Evolutionary conservation across 2,888 invertebrate species (phyloP).

Genomic region (Sinelater perroti): DNA sequence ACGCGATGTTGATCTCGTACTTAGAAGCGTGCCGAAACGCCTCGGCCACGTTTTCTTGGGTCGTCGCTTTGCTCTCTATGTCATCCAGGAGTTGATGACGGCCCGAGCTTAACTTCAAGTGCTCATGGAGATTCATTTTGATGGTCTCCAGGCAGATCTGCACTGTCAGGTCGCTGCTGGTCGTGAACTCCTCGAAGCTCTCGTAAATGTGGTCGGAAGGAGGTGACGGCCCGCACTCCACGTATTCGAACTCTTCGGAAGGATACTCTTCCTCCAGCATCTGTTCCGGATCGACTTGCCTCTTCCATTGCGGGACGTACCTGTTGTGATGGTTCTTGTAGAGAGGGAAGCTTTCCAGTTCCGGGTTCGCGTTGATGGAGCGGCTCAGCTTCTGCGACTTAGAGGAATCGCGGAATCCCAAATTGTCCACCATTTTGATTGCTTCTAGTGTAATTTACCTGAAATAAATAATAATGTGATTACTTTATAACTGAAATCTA

Average conservation of each 20-base stretch:
- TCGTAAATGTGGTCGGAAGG: conserved; percentile 85
- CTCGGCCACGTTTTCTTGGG: conserved; percentile 66
- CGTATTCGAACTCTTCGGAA: conserved; percentile 76
- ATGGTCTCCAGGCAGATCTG: conserved; percentile 79
- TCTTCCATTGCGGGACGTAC: conserved; percentile 41
- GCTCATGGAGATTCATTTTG: conserved; percentile 76
- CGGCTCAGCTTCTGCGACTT: conserved; percentile 56
- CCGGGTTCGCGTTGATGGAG: conserved; percentile 60
- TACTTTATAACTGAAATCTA: no score
- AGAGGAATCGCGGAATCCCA: conserved; percentile 57
- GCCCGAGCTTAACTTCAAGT: conserved; percentile 74
- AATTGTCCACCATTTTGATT: conserved; percentile 55
- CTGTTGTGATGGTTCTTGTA: conserved; percentile 52
- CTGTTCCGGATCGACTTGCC: conserved; percentile 51
- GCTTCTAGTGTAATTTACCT: conserved; percentile 35
- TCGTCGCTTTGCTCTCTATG: conserved; percentile 74
- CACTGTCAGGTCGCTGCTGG: conserved; percentile 74
- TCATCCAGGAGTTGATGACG: conserved; percentile 75
- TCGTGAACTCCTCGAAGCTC: conserved; percentile 74
- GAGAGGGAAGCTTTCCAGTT: conserved; percentile 56
- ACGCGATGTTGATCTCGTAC: conserved; percentile 74
- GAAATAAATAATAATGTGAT: conserved; percentile 15
- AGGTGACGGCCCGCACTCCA: conserved; percentile 82
- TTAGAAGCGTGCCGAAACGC: conserved; percentile 67
- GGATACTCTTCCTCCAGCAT: conserved; percentile 74